Evolutionary conservation across 2,888 invertebrate genomes (phyloP), one percentile per base, ranked within the genome.

Genomic region (Oxycera nigricornis): DNA sequence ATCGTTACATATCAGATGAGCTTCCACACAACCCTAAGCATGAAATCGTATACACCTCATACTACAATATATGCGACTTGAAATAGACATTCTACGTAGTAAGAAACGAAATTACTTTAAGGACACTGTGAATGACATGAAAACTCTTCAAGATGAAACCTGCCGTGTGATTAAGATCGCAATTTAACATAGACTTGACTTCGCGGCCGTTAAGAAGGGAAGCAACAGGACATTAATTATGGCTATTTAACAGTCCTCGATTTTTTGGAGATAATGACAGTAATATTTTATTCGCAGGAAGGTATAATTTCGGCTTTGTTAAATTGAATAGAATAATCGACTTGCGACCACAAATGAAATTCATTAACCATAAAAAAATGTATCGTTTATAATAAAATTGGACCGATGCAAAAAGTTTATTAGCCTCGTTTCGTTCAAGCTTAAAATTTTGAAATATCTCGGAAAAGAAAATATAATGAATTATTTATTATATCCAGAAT

Each of bases 181-280:
- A 46, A 67, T 46, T 41, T 26, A 26, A 68, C 50, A 20, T 68
- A 24, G 68, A 68, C 20, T 24, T 2, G n/a, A 30, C 20, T 7
- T 3, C 30, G 11, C n/a, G 50, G 46, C 17, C 20, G 52, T 11
- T 41, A 31, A 7, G 50, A 14, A 28, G 30, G 2, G 30, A n/a
- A 68, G 68, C 50, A 46, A 50, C 52, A 68, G 52, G 50, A 68
- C 30, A 30, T 68, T 68, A 68, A 68, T 68, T 68, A 50, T 28
- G 22, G 68, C 50, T 20, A 68, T 68, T 68, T 50, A 68, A 50
- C 50, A 28, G 17, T 28, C 30, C 68, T 68, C 68, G 39, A 68
- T 52, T 46, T 52, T 46, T 68, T 17, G 28, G 52, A 9, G n/a
- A 30, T 68, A 68, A 68, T 50, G 46, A 68, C 24, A n/a, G 17